These are phyloP conservation scores for Prinia subflava DNA, from an alignment of 2,113 vertebrate species.

Conservation along the genomic window DNA sequence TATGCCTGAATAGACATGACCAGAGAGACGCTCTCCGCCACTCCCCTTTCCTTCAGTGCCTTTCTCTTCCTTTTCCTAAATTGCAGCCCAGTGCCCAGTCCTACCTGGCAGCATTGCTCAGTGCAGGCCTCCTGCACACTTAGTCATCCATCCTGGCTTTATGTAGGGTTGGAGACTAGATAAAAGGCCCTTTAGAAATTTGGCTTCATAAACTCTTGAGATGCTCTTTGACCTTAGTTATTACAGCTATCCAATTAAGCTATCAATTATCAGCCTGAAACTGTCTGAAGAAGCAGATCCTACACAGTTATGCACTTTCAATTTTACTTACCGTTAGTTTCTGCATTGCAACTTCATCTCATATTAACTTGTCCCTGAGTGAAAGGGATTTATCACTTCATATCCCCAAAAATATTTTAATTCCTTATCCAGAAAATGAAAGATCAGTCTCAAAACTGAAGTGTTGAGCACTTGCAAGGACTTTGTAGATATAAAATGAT, in stretches of 20 bases:
- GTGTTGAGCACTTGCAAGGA: not conserved
- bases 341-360: not conserved
- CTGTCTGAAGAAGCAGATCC: not conserved
- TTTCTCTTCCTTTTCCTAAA: not conserved
- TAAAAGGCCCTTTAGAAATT: not conserved
- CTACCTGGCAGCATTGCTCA: not conserved
- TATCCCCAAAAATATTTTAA: not conserved
- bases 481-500: not conserved
- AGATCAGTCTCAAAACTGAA: not conserved
- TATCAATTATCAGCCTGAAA: not conserved
- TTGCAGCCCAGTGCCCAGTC: not conserved
- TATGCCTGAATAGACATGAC: not conserved
- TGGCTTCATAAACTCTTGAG: not conserved
- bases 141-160: not conserved
- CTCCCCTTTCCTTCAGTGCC: not conserved
- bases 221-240: not conserved
- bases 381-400: not conserved
- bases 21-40: not conserved
- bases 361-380: not conserved
- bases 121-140: not conserved
- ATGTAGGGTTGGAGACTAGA: not conserved
- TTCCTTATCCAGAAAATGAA: conserved; percentile 19
- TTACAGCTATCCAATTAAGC: not conserved
- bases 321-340: not conserved
- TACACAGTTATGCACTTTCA: not conserved